Percentiles rank a stretch among this genome's conserved stretches.
These are phyloP conservation scores for Cephalopterus ornatus DNA, from an alignment of 2,113 vertebrate species.

Conservation along the genomic window DNA sequence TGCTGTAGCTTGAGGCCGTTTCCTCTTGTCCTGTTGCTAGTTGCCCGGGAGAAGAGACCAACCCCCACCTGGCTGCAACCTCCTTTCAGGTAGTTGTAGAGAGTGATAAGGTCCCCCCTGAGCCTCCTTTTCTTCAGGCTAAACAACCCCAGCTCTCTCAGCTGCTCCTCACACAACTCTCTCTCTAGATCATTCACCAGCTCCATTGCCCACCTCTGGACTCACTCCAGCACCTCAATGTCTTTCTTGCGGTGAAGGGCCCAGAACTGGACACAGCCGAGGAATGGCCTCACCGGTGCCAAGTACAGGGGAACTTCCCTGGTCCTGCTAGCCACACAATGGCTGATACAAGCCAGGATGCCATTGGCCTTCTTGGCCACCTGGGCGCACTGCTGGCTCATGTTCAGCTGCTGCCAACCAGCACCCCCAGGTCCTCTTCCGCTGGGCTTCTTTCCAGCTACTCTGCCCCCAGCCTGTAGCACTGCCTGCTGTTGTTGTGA, in stretches of 20 bases:
- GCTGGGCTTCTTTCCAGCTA: neutral
- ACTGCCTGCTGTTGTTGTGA: neutral
- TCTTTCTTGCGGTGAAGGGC: accelerated
- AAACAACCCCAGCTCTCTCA: neutral
- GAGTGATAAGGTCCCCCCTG: neutral
- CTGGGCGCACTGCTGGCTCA: neutral
- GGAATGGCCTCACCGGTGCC: accelerated
- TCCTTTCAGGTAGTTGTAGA: neutral
- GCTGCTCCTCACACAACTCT: neutral
- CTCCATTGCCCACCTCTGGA: neutral
- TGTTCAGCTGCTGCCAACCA: neutral
- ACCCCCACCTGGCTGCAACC: neutral
- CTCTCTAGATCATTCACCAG: neutral
- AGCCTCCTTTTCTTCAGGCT: neutral
- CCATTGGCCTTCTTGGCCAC: accelerated
- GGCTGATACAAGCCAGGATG: neutral
- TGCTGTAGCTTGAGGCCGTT: accelerated
- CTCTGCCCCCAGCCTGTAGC: neutral
- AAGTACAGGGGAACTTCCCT: neutral
- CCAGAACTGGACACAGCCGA: neutral
- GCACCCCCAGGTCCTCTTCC: neutral
- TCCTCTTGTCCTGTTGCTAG: neutral
- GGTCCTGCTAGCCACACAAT: neutral
- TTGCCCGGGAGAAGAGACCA: neutral
- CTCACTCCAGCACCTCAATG: neutral